A percentile compares a stretch with the other conserved stretches of the same genome.
These are phyloP conservation scores for Stercorarius parasiticus DNA, from an alignment of 2,113 vertebrate genomes.

Conservation along the genomic window DNA sequence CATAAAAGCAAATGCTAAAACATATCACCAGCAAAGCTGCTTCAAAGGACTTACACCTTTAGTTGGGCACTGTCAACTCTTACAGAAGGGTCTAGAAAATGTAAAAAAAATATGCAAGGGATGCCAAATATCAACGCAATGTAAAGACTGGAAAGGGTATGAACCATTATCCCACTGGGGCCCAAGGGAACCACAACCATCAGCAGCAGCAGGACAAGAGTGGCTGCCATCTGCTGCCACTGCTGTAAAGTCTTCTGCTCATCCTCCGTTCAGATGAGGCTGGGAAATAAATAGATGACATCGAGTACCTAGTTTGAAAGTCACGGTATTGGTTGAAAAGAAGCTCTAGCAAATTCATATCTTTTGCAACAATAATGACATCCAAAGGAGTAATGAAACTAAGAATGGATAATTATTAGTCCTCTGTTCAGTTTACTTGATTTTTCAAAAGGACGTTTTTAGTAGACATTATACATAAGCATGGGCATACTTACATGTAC, in stretches of 20 bases:
- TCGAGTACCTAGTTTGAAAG: background rate
- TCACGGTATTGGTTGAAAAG: background rate
- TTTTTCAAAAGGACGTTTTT: background rate
- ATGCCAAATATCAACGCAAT: background rate
- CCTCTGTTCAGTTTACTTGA: background rate
- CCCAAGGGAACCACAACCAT: background rate
- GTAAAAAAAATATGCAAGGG: background rate
- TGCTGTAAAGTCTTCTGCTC: conserved; percentile 46
- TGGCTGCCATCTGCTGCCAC: conserved; percentile 61
- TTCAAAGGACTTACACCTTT: background rate
- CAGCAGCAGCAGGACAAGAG: background rate
- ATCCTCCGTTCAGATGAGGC: background rate
- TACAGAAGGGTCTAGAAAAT: background rate
- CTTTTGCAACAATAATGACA: background rate
- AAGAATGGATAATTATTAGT: background rate
- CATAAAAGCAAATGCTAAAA: background rate
- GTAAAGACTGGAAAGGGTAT: background rate
- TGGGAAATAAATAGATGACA: background rate
- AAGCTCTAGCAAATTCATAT: background rate
- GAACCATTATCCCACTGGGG: background rate
- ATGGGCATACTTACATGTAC: background rate
- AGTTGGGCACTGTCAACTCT: background rate
- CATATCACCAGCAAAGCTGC: background rate
- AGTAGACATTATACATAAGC: background rate
- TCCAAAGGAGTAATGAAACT: background rate